Evolutionary conservation across 2,888 invertebrate genomes (phyloP).

Genomic region (Tridacna gigas): DNA sequence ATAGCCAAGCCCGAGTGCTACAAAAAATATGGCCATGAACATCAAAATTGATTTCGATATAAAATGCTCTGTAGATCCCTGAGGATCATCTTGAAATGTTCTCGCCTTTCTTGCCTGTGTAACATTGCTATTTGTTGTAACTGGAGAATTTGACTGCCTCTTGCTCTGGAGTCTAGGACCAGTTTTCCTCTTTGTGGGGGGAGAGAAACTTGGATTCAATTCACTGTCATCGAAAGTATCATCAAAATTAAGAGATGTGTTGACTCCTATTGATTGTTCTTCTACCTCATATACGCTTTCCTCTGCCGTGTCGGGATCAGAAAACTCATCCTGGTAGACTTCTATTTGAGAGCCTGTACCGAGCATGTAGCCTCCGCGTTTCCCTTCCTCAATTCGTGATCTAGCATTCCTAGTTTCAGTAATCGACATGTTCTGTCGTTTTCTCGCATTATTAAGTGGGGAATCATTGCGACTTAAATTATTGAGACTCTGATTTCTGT

Average conservation of each 20-base stretch:
- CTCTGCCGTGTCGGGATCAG: conserved; percentile 73
- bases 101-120: conserved; percentile 4
- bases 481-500: conserved; percentile 11
- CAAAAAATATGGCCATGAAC: conserved; percentile 73
- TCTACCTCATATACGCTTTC: conserved; percentile 76
- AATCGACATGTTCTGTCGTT: conserved; percentile 32
- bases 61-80: conserved; percentile 36
- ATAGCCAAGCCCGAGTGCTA: conserved; percentile 73
- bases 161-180: neutral
- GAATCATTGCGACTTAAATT: conserved; percentile 17
- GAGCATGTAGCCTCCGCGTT: neutral
- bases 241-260: conserved; percentile 74
- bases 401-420: neutral
- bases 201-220: conserved; percentile 40
- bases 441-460: conserved; percentile 30
- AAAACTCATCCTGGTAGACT: conserved; percentile 71
- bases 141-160: neutral
- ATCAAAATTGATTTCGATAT: conserved; percentile 72
- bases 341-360: conserved; percentile 36
- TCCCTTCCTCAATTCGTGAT: neutral
- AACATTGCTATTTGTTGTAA: conserved; percentile 38
- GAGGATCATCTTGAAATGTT: conserved; percentile 27
- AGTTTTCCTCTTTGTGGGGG: neutral
- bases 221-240: conserved; percentile 56
- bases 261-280: conserved; percentile 74